These are phyloP conservation scores for Hystrix cristata DNA, from an alignment of 2,113 vertebrate species.

Conservation along the genomic window DNA sequence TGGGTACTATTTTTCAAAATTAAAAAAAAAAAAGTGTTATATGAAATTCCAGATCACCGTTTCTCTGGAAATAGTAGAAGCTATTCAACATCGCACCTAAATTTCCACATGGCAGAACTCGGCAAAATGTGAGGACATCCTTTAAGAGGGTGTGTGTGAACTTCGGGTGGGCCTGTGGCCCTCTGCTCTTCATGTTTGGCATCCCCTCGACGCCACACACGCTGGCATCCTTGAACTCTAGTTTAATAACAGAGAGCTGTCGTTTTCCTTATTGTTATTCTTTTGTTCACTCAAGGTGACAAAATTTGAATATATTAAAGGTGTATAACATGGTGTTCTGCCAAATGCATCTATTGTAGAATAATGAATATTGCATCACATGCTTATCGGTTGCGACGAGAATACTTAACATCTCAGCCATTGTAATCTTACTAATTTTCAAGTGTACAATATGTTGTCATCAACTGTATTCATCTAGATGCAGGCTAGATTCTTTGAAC, in stretches of 20 bases:
- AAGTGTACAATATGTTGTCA: not conserved
- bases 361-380: not conserved
- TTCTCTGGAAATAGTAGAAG: not conserved
- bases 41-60: not conserved
- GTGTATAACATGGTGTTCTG: not conserved
- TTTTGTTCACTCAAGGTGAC: not conserved
- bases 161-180: not conserved
- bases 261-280: not conserved
- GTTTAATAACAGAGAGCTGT: not conserved
- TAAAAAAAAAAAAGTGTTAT: not conserved
- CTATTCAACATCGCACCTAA: not conserved
- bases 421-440: not conserved
- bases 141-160: not conserved
- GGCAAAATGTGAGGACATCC: rapidly evolving
- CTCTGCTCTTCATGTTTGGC: not conserved
- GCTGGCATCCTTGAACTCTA: not conserved
- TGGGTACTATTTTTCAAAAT: not conserved
- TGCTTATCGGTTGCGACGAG: not conserved
- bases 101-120: not conserved
- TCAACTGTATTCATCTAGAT: not conserved
- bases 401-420: not conserved
- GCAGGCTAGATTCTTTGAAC: not conserved
- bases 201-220: no score
- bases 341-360: not conserved
- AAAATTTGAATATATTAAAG: not conserved